Evolutionary conservation across 2,113 vertebrate species (phyloP).

Genomic region (Myrmophylax atrothorax): DNA sequence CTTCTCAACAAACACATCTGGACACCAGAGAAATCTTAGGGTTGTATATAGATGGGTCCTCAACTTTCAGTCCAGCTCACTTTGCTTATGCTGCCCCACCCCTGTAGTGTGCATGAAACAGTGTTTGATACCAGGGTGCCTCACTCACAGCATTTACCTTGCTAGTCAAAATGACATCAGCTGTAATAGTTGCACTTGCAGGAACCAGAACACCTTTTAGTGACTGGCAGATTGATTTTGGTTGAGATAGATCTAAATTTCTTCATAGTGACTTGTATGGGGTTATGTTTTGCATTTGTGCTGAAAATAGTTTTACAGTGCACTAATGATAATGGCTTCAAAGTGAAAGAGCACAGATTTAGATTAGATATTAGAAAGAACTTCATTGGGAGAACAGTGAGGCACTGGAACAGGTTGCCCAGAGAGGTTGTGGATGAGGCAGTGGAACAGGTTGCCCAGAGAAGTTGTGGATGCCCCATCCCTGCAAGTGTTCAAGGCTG

Average conservation of each 20-base stretch:
- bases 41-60: no score
- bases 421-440: neutral
- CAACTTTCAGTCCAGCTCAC: neutral
- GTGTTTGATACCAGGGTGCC: neutral
- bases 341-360: neutral
- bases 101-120: neutral
- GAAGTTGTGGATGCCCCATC: neutral
- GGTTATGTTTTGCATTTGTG: neutral
- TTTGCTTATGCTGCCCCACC: rapidly evolving
- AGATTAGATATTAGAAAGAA: neutral
- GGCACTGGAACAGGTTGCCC: no score
- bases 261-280: neutral
- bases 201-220: neutral
- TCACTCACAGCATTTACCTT: neutral
- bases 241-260: neutral
- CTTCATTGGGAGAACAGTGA: neutral
- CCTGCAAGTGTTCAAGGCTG: neutral
- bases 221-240: neutral
- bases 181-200: neutral
- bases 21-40: neutral
- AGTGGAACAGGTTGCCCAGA: neutral
- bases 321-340: neutral
- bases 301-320: neutral
- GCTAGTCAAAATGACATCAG: neutral
- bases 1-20: neutral